phyloP scores from a whole-genome alignment of 2,888 invertebrate genomes.

The Physocephala rufipes region DNA sequence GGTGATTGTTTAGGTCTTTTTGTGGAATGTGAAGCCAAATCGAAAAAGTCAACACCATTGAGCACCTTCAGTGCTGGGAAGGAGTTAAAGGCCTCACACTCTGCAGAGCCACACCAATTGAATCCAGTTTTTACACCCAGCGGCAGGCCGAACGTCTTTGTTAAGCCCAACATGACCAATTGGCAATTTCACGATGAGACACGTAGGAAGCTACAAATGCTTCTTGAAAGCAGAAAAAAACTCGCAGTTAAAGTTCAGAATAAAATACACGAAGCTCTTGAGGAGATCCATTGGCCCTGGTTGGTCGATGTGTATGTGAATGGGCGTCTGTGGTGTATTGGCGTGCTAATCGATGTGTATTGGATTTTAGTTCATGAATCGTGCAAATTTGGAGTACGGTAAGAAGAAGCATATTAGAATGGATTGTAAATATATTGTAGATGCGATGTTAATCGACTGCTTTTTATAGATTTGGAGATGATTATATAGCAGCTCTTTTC shows the following conservation, averaged over 20 bases:
- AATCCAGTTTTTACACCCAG: conserved; percentile 51
- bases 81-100: conserved; percentile 27
- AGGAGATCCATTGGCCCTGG: conserved; percentile 74
- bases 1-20: conserved; percentile 57
- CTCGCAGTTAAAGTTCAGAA: conserved; percentile 56
- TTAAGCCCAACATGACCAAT: conserved; percentile 49
- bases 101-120: conserved; percentile 35
- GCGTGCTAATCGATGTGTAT: conserved; percentile 72
- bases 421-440: not conserved
- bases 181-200: conserved; percentile 53
- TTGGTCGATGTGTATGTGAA: conserved; percentile 76
- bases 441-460: not conserved
- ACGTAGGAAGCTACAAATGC: conserved; percentile 52
- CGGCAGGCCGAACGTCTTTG: conserved; percentile 54
- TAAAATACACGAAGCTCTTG: conserved; percentile 57
- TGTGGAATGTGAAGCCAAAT: conserved; percentile 58
- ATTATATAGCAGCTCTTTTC: conserved; percentile 73
- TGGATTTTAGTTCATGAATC: conserved; percentile 74
- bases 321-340: conserved; percentile 76
- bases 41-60: conserved; percentile 54
- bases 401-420: conserved; percentile 1
- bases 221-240: conserved; percentile 57
- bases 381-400: conserved; percentile 66
- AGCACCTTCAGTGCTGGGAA: conserved; percentile 57
- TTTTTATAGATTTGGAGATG: conserved; percentile 67